phyloP scores from a whole-genome alignment of 2,888 invertebrate species.

The Lepidocyrtoides sp. region DNA sequence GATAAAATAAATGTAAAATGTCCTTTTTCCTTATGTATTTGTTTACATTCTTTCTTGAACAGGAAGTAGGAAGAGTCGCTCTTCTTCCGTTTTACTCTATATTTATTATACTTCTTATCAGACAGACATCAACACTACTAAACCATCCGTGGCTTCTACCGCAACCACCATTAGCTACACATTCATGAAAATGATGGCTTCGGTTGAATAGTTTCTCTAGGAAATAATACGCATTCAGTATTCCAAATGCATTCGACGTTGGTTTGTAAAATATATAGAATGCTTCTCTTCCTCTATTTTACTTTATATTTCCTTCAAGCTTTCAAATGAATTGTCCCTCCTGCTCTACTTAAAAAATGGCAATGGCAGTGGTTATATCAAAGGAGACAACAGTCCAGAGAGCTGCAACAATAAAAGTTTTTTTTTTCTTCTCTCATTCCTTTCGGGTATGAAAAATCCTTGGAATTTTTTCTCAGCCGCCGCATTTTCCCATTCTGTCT shows the following conservation, averaged over 20 bases:
- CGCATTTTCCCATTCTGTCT: background rate
- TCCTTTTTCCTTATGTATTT: background rate
- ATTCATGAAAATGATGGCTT: background rate
- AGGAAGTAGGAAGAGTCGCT: too few relatives aligned
- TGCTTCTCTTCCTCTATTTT: background rate
- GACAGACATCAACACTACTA: background rate
- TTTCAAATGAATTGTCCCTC: background rate
- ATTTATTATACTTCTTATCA: background rate
- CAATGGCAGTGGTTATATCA: background rate
- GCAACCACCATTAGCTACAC: background rate
- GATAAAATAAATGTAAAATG: conserved; percentile 1
- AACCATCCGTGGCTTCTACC: background rate
- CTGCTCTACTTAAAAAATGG: background rate
- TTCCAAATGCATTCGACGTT: background rate
- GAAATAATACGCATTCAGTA: background rate
- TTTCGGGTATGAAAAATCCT: background rate
- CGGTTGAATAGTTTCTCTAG: background rate
- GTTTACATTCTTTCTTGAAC: background rate
- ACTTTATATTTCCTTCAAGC: background rate
- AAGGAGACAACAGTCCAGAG: background rate
- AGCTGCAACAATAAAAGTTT: conserved; percentile 6
- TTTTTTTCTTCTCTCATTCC: background rate
- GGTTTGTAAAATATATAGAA: background rate
- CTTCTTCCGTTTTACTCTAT: background rate
- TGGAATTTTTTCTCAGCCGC: conserved; percentile 17